Base-by-base conservation (phyloP, 1,140 invertebrate species). In the Agraylea sexmaculata region DNA sequence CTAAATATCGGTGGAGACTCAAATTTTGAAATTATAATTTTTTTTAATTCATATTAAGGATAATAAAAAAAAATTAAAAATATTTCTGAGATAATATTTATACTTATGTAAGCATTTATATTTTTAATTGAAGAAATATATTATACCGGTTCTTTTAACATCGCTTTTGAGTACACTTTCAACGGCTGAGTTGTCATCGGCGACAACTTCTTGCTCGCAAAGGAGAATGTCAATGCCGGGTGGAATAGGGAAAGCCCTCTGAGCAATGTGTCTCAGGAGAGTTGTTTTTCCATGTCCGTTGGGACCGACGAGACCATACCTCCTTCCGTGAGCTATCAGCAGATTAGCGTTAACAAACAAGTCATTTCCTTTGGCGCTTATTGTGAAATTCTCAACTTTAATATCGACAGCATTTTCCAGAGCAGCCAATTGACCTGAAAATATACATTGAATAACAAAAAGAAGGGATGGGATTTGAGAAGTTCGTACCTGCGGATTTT, bases 231-330 rank as follows among this genome's bases (percentile, higher is more conserved):
- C 96, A 49, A 99, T 99, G 51, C 86, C 89, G 0, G 88, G 82
- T 2, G 96, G 96, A 55, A 99, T 92, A 37, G 81, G 79, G 49
- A 99, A 84, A 4, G 80, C 80, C 54, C 88, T 69, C 37, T 80
- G 80, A 5, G 84, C 85, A 52, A 99, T 82, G 56, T 99, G 94
- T 37, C 91, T 78, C 12, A 99, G 64, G 11, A 99, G 58, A 0
- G 96, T 99, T n/a, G 95, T 99, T 72, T 99, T 99, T 10, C 96
- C 95, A 70, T 98, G 91, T 2, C 95, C 95, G 69, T 99, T 99
- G 3, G 95, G 96, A 27, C 96, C 96, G 17, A 99, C 93, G 4
- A 99, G 68, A 56, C 96, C 96, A 64, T 99, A 99, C 54, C 91
- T 77, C 43, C 94, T 74, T 0, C 91, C 89, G 54, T 87, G 78